Evolutionary conservation across 2,888 invertebrate genomes (phyloP), one percentile per base, ranked within the genome.

Genomic region (Sphinx pinastri): DNA sequence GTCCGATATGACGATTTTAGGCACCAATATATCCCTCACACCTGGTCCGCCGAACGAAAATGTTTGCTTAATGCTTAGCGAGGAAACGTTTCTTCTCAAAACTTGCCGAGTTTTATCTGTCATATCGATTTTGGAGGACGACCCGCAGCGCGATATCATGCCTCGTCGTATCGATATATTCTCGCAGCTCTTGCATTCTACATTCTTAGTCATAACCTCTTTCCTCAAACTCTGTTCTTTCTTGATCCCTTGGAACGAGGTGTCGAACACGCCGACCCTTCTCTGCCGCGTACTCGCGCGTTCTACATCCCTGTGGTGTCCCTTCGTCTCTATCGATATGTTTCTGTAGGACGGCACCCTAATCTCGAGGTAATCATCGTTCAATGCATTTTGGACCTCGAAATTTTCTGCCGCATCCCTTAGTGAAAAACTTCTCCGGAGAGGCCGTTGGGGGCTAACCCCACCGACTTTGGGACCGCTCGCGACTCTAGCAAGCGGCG

Each of bases 141-240:
- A 83, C 16, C 73, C 70, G 59, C 79, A 76, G 69, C 78, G 76
- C 49, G 73, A 71, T 70, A 72, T 75, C 72, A 69, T 75, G 67
- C 71, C 74, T 70, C 72, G 76, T 57, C 55, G 58, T 38, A 75
- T 73, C 16, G 80, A 77, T 69, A 88, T 74, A 71, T 87, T 83
- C 74, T 92, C 89, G 75, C 80, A 86, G 74, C 90, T 92, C 71
- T 85, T 87, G 51, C 84, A 85, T 71, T 86, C 78, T 80, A 77
- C 72, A 77, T 84, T 80, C 72, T 84, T 90, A 3, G 82, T 76
- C 55, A 91, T 79, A 71, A 90, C 84, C 72, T 86, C 87, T 71
- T 85, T 90, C 68, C 89, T 86, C 74, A 91, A 80, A 77, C 84
- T 81, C 38, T 78, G 79, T 71, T 83, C 84, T 66, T 81, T 86